Percentiles rank a stretch among this genome's conserved stretches.
phyloP scores from a whole-genome alignment of 1,140 invertebrate species.

The Brachionus manjavacas region DNA sequence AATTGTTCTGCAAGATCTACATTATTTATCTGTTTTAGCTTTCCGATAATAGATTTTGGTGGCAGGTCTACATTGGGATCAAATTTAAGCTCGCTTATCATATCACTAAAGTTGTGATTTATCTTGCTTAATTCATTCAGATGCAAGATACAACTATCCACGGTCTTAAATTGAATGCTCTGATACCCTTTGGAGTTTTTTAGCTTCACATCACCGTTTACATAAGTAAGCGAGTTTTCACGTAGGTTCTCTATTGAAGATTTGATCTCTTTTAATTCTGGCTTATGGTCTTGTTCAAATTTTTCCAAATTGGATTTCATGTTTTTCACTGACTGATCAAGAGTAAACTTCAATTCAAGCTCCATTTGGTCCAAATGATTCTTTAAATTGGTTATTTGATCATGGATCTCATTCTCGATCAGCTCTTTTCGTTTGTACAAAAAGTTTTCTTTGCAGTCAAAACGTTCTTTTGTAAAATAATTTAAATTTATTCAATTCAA shows the following conservation, averaged over 20 bases:
- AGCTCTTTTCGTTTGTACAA: neutral
- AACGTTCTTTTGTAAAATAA: neutral
- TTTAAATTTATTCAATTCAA: neutral
- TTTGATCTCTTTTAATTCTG: slow-evolving; percentile 1
- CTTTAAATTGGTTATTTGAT: slow-evolving; percentile 7
- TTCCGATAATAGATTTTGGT: neutral
- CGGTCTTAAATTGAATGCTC: neutral
- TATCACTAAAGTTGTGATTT: neutral
- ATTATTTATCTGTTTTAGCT: slow-evolving; percentile 28
- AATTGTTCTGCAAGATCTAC: slow-evolving; percentile 26
- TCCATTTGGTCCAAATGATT: slow-evolving; percentile 19
- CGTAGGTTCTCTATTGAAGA: neutral
- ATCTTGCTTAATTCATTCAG: slow-evolving; percentile 3
- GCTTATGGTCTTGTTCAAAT: slow-evolving; percentile 4
- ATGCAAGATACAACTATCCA: neutral
- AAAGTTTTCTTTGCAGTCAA: neutral
- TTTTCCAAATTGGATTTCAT: slow-evolving; percentile 19
- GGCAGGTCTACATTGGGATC: slow-evolving; percentile 26
- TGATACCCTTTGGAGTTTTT: neutral
- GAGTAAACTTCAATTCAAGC: neutral
- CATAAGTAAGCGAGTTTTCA: neutral
- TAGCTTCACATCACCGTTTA: neutral
- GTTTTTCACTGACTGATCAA: neutral
- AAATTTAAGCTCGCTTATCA: slow-evolving; percentile 35
- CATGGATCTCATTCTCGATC: slow-evolving; percentile 23